Base-by-base conservation (phyloP, 2,797 vertebrate genomes). In the Helostoma temminkii region DNA sequence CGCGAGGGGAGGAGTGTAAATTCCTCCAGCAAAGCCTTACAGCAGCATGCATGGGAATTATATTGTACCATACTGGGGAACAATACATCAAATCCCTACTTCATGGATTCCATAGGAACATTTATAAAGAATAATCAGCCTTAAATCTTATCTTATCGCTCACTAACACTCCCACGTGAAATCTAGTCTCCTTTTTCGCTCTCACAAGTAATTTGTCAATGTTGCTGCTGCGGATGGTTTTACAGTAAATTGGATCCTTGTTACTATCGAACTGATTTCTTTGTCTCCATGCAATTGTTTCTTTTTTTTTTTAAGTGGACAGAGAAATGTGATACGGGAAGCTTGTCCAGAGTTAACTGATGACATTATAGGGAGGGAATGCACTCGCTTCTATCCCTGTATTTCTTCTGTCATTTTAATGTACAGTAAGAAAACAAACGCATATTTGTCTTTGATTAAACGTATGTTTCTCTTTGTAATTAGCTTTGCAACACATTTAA, bases 1-100 rank as follows among this genome's bases (percentile, higher is more conserved):
- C 78, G 84, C 68, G 58, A 88, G 83, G 89, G 87, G 82, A 88
- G 89, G 87, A 88, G 91, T 88, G 88, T 84, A 89, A 89, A 93
- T 90, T 89, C 87, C 84, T 88, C 77, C 48, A 78, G 87, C 80
- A 74, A 69, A 84, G 80, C 84, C 75, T 76, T 74, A 80, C 78
- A 76, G 65, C 69, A 56, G 68, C 55, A 66, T 88, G 80, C 81
- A 72, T 67, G 64, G 81, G 85, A 89, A 89, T 89, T 85, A 84
- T 81, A 80, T 77, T 83, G 77, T 82, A 74, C 71, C 28, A 2
- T 75, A 64, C 48, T 80, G 48, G 85, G 54, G 66, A 84, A 82
- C 80, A 79, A 88, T 76, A 55, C 72, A 78, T 76, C 53, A 64
- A 57, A 41, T 30, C 19, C 49, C 49, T 43, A 19, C 28, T 66